A percentile compares a stretch with the other conserved stretches of the same genome.
These are phyloP conservation scores for Pterostichus niger DNA, from an alignment of 2,888 invertebrate genomes.

Conservation along the genomic window DNA sequence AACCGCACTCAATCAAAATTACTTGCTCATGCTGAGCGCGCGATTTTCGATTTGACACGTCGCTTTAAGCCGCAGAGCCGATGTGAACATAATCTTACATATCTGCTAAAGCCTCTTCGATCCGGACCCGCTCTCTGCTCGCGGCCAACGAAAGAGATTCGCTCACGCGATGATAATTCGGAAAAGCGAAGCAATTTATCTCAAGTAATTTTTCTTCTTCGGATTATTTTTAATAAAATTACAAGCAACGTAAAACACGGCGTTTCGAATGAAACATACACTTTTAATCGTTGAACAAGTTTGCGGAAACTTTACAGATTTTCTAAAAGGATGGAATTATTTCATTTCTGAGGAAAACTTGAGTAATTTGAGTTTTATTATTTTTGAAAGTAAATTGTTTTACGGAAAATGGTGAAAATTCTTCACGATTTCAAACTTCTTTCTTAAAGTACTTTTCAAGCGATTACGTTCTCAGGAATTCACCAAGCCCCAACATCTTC, in stretches of 20 bases:
- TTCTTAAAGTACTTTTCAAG: conserved; percentile 19
- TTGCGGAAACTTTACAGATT: conserved; percentile 57
- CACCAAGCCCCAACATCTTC: neutral
- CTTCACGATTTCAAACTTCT: conserved; percentile 36
- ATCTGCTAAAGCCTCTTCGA: conserved; percentile 32
- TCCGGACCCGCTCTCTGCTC: neutral
- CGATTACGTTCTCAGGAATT: conserved; percentile 7
- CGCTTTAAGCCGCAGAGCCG: conserved; percentile 21
- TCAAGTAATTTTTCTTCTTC: conserved; percentile 45
- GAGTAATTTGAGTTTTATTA: conserved; percentile 63
- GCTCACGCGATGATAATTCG: conserved; percentile 41
- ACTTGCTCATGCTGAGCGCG: conserved; percentile 46
- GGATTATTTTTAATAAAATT: conserved; percentile 63
- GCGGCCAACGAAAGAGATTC: conserved; percentile 26
- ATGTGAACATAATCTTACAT: conserved; percentile 50
- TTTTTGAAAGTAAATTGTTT: conserved; percentile 63
- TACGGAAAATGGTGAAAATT: conserved; percentile 43
- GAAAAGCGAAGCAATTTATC: conserved; percentile 47
- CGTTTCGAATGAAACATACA: conserved; percentile 53
- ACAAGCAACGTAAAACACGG: conserved; percentile 51
- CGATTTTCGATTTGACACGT: conserved; percentile 50
- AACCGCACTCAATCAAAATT: conserved; percentile 46
- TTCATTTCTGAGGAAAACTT: conserved; percentile 51
- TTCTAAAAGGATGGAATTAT: conserved; percentile 57
- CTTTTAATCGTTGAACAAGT: conserved; percentile 58